phyloP scores from a whole-genome alignment of 1,140 invertebrate species.

The Papilio aristodemus region DNA sequence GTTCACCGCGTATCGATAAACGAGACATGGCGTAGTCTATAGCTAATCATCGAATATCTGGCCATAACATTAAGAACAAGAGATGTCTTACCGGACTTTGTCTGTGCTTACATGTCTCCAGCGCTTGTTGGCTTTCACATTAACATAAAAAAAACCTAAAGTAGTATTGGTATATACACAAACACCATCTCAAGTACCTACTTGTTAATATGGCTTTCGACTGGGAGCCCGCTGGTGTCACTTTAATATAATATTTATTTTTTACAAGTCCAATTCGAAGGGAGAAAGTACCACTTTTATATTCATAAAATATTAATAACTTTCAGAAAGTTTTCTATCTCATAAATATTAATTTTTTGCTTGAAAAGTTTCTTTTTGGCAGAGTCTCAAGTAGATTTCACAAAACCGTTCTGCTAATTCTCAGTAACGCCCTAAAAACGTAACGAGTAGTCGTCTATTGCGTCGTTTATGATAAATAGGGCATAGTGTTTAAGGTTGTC shows the following conservation, averaged over 20 bases:
- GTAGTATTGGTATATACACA: background rate
- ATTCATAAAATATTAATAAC: constrained; percentile 32
- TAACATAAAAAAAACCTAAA: too few relatives aligned
- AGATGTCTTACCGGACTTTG: too few relatives aligned
- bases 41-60: background rate
- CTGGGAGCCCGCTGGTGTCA: background rate
- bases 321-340: constrained; percentile 32
- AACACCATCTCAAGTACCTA: background rate
- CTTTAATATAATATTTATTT: constrained; percentile 16
- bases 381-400: constrained; percentile 25
- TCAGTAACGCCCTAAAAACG: constrained; percentile 13
- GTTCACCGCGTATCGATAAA: background rate
- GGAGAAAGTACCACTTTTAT: constrained; percentile 26
- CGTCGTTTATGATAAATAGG: constrained; percentile 46
- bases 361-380: constrained; percentile 30
- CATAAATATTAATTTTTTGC: constrained; percentile 30
- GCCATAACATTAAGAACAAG: too few relatives aligned
- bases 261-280: constrained; percentile 1
- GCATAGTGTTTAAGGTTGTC: constrained; percentile 55
- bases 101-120: too few relatives aligned
- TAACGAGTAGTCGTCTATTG: constrained; percentile 10
- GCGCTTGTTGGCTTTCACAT: too few relatives aligned
- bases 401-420: constrained; percentile 1
- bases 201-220: background rate
- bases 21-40: background rate